phyloP scores from a whole-genome alignment of 2,888 invertebrate species.

The Bombylius discolor region DNA sequence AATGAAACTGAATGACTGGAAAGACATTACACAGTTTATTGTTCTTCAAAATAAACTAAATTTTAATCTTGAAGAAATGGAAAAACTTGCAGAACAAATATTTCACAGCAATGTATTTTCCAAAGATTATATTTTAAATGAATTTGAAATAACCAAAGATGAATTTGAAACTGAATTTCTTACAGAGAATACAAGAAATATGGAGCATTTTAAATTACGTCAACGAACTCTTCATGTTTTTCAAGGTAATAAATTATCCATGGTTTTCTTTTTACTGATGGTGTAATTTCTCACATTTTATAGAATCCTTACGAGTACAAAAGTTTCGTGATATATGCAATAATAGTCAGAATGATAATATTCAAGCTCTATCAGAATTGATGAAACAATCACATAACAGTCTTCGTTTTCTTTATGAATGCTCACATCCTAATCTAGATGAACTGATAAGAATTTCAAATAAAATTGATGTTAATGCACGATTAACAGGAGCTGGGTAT shows the following conservation, averaged over 20 bases:
- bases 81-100: constrained; percentile 46
- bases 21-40: constrained; percentile 50
- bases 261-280: neutral
- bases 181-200: constrained; percentile 47
- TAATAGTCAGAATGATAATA: constrained; percentile 30
- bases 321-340: constrained; percentile 57
- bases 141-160: constrained; percentile 43
- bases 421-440: constrained; percentile 83
- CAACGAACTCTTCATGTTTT: constrained; percentile 85
- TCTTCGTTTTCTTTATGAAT: constrained; percentile 74
- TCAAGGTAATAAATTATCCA: constrained; percentile 42
- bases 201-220: constrained; percentile 58
- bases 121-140: constrained; percentile 50
- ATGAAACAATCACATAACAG: constrained; percentile 87
- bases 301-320: constrained; percentile 76
- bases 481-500: constrained; percentile 88
- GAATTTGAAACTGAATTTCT: constrained; percentile 54
- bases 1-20: constrained; percentile 47
- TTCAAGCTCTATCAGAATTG: constrained; percentile 56
- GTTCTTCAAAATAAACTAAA: constrained; percentile 58
- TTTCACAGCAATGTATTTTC: constrained; percentile 55
- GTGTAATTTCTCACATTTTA: constrained; percentile 19
- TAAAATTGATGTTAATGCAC: constrained; percentile 54
- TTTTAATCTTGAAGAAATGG: constrained; percentile 54
- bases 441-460: constrained; percentile 60